Evolutionary conservation across 2,797 vertebrate species (phyloP).

Genomic region (Melanogrammus aeglefinus): DNA sequence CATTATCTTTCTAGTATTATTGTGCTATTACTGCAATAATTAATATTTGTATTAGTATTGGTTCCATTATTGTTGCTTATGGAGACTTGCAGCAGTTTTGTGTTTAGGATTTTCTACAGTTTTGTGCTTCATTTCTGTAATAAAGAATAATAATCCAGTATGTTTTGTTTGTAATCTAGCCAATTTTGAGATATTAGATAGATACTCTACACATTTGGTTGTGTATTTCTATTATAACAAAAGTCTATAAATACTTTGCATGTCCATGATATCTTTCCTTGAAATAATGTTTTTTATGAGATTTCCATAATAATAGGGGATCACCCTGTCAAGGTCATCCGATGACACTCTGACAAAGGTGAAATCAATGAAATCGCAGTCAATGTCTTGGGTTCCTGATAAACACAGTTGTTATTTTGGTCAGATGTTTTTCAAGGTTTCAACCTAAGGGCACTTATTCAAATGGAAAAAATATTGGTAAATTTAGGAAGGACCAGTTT

Average conservation of each 20-base stretch:
- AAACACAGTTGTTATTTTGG: conserved; percentile 6
- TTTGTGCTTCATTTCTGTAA: conserved; percentile 77
- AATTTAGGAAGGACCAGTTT: conserved; percentile 27
- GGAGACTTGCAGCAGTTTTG: conserved; percentile 70
- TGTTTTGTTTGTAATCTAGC: conserved; percentile 3
- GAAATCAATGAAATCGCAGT: no score
- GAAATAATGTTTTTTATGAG: not conserved
- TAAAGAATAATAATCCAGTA: conserved; percentile 71
- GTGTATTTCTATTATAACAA: not conserved
- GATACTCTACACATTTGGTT: not conserved
- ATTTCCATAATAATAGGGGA: not conserved
- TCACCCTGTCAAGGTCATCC: no score
- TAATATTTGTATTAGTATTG: conserved; percentile 74
- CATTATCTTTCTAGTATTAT: conserved; percentile 72
- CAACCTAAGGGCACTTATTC: conserved; percentile 34
- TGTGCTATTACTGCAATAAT: conserved; percentile 79
- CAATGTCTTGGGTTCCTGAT: no score
- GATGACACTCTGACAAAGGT: no score
- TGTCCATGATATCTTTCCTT: not conserved
- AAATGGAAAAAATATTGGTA: conserved; percentile 51
- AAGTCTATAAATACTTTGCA: not conserved
- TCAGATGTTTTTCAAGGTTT: conserved; percentile 44
- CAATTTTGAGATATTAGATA: not conserved
- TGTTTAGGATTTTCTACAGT: conserved; percentile 75
- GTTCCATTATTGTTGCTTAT: conserved; percentile 75